Evolutionary conservation across 2,888 invertebrate genomes (phyloP), one percentile per base, ranked within the genome.

Genomic region (Eumacrocentrus americanus): DNA sequence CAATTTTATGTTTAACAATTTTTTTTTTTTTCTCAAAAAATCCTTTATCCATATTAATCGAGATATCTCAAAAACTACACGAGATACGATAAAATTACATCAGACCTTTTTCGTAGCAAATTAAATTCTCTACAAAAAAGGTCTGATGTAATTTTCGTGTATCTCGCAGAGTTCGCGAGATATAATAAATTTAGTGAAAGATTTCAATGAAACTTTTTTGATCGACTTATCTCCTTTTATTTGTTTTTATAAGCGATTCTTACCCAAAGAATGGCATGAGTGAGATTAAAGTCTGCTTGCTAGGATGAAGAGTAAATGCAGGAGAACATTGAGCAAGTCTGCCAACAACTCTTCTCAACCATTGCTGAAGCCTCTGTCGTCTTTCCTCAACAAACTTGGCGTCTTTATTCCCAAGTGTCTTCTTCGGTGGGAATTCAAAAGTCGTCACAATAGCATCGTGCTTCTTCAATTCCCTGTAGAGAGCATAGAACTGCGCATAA

Each of bases 401-500:
- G 79, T 92, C 91, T 86, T 94, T 93, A 81, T 94, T 95, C 23
- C 96, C 92, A 70, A 98, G 86, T 59, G 93, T 91, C 82, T 95
- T 97, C 82, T 98, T 98, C 1, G 95, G 95, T 6, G 98, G 97
- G 82, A 98, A 96, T 76, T 94, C 92, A 76, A 94, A 92, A 3
- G 88, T 87, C 16, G 89, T 87, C 53, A 95, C 88, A 60, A 89
- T 84, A 0, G 90, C 87, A 76, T 94, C 92, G 75, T 91, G 87
- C 76, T 94, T 94, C 77, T 91, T 92, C 40, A 96, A 82, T 69
- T 91, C 89, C 63, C 88, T 87, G 78, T 97, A 94, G 23, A 97
- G 83, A 64, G 91, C 88, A 77, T 94, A 86, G 81, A 98, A 97
- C 80, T 97, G 95, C 5, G 94, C 91, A 77, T 97, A 98, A 73